Evolutionary conservation across 1,140 invertebrate genomes (phyloP), one percentile per base, ranked within the genome.

Genomic region (Ceratosolen fusciceps): DNA sequence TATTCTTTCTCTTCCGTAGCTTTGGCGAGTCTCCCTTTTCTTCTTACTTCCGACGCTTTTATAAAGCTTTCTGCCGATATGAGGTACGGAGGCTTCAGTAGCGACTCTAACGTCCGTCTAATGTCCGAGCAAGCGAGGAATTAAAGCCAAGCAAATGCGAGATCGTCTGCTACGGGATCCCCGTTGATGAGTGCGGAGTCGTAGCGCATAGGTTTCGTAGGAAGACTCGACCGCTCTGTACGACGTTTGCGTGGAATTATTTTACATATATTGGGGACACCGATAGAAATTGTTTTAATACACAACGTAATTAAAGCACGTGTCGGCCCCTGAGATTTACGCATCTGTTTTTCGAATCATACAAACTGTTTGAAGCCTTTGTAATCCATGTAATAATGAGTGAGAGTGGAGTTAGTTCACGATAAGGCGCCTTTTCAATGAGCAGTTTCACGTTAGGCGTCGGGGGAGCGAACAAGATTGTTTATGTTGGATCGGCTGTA

Each of bases 301-400:
- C 60, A 65, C 60, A 65, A 37, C 60, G 60, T 65, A n/a, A 65
- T 37, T n/a, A n/a, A n/a, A n/a, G n/a, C n/a, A n/a, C n/a, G 0
- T n/a, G 58, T 37, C 31, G 16, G 37, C 19, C 60, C 60, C 37
- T 65, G 21, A 37, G 60, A 65, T 37, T 65, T 34, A 62, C 31
- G 12, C 14, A 62, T 62, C 31, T 62, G 31, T 34, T 62, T 29
- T 58, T n/a, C 37, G 34, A 37, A 65, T 37, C 14, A n/a, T 65
- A 37, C 34, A 60, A 43, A 37, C 4, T 37, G 29, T 65, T 65
- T 34, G n/a, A 37, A 21, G 8, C 10, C 31, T 31, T 0, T n/a
- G 26, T n/a, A 65, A 65, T n/a, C n/a, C n/a, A n/a, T 65, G 10
- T 37, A 37, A n/a, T 4, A 16, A 62, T 34, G 34, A 0, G 24